phyloP scores from a whole-genome alignment of 1,140 invertebrate species.

The Amyelois transitella region DNA sequence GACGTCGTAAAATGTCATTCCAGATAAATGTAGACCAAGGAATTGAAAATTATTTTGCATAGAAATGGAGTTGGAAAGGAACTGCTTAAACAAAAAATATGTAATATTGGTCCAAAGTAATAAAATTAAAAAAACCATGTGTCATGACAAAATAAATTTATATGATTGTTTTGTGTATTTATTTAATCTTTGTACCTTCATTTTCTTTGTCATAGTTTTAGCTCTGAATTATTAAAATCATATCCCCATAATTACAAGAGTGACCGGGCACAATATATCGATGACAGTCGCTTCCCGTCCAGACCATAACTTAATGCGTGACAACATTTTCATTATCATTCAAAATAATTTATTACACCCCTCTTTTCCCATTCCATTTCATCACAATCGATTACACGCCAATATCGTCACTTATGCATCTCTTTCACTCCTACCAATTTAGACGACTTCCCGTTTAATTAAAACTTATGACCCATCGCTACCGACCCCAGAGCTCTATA shows the following conservation, averaged over 20 bases:
- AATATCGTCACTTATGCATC: constrained; percentile 21
- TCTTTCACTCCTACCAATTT: constrained; percentile 29
- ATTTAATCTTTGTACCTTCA: too few relatives aligned
- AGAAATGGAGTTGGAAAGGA: background rate
- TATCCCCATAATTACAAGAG: background rate
- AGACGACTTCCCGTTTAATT: constrained; percentile 60
- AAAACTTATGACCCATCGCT: constrained; percentile 63
- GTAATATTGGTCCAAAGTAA: too few relatives aligned
- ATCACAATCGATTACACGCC: constrained; percentile 30
- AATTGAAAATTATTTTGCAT: background rate
- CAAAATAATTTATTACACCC: constrained; percentile 29
- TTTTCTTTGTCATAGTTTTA: background rate
- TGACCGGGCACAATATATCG: background rate
- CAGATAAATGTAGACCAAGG: background rate
- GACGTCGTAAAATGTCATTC: background rate
- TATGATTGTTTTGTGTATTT: too few relatives aligned
- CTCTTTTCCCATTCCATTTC: constrained; percentile 11
- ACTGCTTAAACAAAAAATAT: too few relatives aligned
- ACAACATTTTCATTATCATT: constrained; percentile 37
- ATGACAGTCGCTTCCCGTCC: constrained; percentile 3
- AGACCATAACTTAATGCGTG: constrained; percentile 27
- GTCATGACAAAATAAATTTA: too few relatives aligned
- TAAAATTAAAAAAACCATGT: too few relatives aligned
- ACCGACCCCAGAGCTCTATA: constrained; percentile 29
- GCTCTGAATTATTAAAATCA: background rate